Conservation (phyloP, 2,888 invertebrate genomes). For the Dysmachus trigonus region DNA sequence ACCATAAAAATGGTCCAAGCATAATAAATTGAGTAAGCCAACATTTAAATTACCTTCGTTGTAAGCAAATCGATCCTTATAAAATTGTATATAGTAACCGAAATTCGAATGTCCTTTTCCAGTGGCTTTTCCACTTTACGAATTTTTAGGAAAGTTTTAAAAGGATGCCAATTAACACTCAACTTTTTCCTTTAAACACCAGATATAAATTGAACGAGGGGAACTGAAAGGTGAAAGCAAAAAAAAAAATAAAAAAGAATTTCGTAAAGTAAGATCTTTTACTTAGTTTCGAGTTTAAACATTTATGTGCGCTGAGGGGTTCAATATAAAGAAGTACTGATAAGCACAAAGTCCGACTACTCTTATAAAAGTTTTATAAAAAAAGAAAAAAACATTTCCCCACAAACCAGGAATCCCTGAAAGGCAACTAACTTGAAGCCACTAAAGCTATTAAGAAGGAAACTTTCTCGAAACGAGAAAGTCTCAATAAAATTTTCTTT, state of each 20-base stretch:
- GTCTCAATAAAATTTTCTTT: constrained; percentile 18
- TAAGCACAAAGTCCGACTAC: not conserved
- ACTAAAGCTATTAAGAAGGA: constrained; percentile 21
- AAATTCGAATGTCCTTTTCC: not conserved
- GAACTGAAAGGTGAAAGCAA: not conserved
- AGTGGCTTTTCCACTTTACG: not conserved
- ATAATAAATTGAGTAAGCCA: not conserved
- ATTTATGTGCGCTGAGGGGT: not conserved
- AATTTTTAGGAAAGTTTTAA: not conserved
- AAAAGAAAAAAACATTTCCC: not conserved
- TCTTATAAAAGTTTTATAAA: constrained; percentile 2
- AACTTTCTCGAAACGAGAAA: not conserved
- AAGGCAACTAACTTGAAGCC: constrained; percentile 9
- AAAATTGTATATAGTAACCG: not conserved
- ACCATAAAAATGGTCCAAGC: no score
- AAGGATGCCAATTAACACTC: constrained; percentile 8
- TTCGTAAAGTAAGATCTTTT: not conserved
- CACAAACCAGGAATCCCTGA: not conserved
- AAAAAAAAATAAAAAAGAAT: not conserved
- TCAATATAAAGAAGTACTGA: constrained; percentile 7
- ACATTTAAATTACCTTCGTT: not conserved
- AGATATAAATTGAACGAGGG: not conserved
- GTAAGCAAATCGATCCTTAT: not conserved
- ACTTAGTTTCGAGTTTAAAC: not conserved
- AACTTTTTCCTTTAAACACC: not conserved